Base-by-base conservation (phyloP, 2,113 vertebrate genomes). In the Edolisoma coerulescens region DNA sequence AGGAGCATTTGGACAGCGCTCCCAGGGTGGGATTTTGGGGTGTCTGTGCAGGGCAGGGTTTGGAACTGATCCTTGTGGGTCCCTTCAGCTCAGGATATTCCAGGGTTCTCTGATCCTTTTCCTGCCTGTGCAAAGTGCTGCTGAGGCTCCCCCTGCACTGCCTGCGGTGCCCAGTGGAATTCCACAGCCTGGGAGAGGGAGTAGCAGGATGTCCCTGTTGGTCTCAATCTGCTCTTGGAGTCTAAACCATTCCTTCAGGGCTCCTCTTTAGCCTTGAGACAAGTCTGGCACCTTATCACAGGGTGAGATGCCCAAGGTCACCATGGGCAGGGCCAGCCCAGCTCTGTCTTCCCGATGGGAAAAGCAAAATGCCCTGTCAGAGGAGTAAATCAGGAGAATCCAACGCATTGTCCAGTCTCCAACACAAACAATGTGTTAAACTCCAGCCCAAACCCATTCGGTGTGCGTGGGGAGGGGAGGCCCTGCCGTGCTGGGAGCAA, bases 371-470 rank as follows among this genome's bases (percentile, higher is more conserved):
- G 16, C 42, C 16, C 13, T 2, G 3, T 30, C 42, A 8, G 68
- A 61, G 61, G 0, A 15, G 32, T 2, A 10, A 37, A 56, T 0
- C 5, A 30, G 33, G 10, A 54, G 39, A 61, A 70, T 9, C 45
- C 70, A 10, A 0, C 5, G 64, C 2, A 5, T 32, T 28, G 26
- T 17, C 44, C 39, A n/a, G 39, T 11, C 42, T 90, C 59, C 32
- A 14, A 0, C 1, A 12, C 4, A 5, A 45, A n/a, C 20, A 11
- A 0, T 0, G 10, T 3, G 21, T 84, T 30, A 4, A 69, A 20
- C 23, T 16, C 26, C 59, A 39, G 27, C 75, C 54, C 54, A 4
- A 2, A 14, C 8, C 7, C n/a, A 11, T 8, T 10, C 20, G 70
- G n/a, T 14, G 10, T 5, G 64, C 15, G 23, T 0, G 0, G 63